Evolutionary conservation across 2,113 vertebrate genomes (phyloP).

Genomic region (Archilochus colubris): DNA sequence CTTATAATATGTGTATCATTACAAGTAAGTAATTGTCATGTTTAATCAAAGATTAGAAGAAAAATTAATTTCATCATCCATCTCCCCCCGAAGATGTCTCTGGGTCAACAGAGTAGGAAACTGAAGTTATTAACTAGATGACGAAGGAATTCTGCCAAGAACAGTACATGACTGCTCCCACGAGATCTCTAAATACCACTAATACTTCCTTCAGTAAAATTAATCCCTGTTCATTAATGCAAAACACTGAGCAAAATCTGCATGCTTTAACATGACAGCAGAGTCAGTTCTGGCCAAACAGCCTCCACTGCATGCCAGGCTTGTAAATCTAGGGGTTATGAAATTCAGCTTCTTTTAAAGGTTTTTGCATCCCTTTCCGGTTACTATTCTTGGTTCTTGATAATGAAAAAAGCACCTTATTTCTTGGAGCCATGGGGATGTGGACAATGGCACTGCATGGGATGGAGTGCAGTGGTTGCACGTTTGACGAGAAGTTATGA

Average conservation of each 20-base stretch:
- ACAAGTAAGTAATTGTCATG: not conserved
- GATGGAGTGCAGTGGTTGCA: fast-evolving
- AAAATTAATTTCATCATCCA: slow-evolving; percentile 31
- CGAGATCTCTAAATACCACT: slow-evolving; percentile 30
- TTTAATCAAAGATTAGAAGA: slow-evolving; percentile 48
- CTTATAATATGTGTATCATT: not conserved
- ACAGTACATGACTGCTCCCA: slow-evolving; percentile 23
- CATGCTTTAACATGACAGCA: not conserved
- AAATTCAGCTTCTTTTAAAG: not conserved
- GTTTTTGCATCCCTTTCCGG: not conserved
- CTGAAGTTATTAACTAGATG: slow-evolving; percentile 48
- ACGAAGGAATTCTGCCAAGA: slow-evolving; percentile 47
- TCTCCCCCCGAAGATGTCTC: slow-evolving; percentile 21
- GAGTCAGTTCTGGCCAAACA: not conserved
- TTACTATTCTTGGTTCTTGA: not conserved
- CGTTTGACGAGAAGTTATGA: not conserved
- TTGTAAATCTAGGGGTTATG: not conserved
- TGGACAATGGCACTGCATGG: not conserved
- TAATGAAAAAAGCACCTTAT: not conserved
- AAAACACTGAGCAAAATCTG: slow-evolving; percentile 1
- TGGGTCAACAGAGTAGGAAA: slow-evolving; percentile 52
- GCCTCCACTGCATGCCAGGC: not conserved
- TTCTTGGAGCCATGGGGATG: not conserved
- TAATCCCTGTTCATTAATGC: slow-evolving; percentile 37
- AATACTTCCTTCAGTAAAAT: slow-evolving; percentile 42